A percentile compares a stretch with the other conserved stretches of the same genome.
Evolutionary conservation across 2,797 vertebrate genomes (phyloP).

Genomic region (Manis pentadactyla): DNA sequence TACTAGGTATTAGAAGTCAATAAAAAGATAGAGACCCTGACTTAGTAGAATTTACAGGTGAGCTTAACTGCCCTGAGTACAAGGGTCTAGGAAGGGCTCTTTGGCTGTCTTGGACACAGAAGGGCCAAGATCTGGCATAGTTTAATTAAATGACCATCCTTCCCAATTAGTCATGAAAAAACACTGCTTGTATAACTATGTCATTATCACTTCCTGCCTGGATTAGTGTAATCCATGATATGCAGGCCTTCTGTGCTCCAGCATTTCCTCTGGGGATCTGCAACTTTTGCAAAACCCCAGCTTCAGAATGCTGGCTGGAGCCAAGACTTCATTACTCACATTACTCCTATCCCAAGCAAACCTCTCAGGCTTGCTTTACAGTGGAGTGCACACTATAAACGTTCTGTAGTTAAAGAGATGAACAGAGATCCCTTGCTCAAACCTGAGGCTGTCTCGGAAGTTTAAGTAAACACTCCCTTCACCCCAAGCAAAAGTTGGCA

Average conservation of each 20-base stretch:
- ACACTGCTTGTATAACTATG: constrained; percentile 74
- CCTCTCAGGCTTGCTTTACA: constrained; percentile 76
- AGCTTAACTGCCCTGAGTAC: not conserved
- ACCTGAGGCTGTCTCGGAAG: constrained; percentile 40
- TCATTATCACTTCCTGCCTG: constrained; percentile 84
- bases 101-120: not conserved
- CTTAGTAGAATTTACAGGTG: not conserved
- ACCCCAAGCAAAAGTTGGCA: constrained; percentile 21
- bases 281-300: constrained; percentile 81
- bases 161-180: constrained; percentile 81
- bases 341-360: constrained; percentile 73
- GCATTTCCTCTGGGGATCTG: constrained; percentile 83
- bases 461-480: not conserved
- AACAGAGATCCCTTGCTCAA: constrained; percentile 62
- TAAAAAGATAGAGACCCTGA: not conserved
- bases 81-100: not conserved
- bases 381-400: constrained; percentile 57
- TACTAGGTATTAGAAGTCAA: not conserved
- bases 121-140: not conserved
- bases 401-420: constrained; percentile 61
- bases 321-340: constrained; percentile 83
- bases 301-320: constrained; percentile 81
- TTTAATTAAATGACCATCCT: constrained; percentile 68
- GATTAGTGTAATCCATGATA: constrained; percentile 83
- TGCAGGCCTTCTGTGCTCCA: constrained; percentile 78